Evolutionary conservation across 2,797 vertebrate species (phyloP).

Genomic region (Morelia viridis): DNA sequence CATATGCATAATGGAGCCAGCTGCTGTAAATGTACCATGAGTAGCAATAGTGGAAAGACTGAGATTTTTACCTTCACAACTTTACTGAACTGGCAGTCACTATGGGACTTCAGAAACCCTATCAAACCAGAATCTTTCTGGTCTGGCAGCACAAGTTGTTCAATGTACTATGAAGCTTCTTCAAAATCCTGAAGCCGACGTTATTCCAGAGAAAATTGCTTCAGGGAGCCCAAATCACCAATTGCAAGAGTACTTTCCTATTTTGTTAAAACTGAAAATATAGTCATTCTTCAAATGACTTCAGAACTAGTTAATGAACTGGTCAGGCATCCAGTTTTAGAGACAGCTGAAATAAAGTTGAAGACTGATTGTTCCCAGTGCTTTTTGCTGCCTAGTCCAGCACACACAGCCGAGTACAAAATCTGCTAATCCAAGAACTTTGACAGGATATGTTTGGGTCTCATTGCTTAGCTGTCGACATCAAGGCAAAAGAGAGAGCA

Average conservation of each 20-base stretch:
- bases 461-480: background rate
- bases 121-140: constrained; percentile 36
- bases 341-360: background rate
- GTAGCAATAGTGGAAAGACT: constrained; percentile 31
- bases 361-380: background rate
- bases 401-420: background rate
- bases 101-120: constrained; percentile 29
- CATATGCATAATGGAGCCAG: background rate
- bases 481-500: background rate
- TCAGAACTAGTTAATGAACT: background rate
- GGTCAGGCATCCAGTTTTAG: background rate
- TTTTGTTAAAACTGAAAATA: background rate
- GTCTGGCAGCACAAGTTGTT: constrained; percentile 33
- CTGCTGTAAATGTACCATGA: constrained; percentile 19
- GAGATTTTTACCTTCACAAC: constrained; percentile 48
- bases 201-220: background rate
- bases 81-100: background rate
- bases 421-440: background rate
- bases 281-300: background rate
- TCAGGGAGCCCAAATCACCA: background rate
- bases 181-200: background rate
- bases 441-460: background rate
- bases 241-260: background rate
- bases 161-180: background rate
- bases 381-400: background rate